Percentiles rank a stretch among this genome's conserved stretches.
These are phyloP conservation scores for Brachyhypopomus occidentalis DNA, from an alignment of 2,113 vertebrate species.

Conservation along the genomic window DNA sequence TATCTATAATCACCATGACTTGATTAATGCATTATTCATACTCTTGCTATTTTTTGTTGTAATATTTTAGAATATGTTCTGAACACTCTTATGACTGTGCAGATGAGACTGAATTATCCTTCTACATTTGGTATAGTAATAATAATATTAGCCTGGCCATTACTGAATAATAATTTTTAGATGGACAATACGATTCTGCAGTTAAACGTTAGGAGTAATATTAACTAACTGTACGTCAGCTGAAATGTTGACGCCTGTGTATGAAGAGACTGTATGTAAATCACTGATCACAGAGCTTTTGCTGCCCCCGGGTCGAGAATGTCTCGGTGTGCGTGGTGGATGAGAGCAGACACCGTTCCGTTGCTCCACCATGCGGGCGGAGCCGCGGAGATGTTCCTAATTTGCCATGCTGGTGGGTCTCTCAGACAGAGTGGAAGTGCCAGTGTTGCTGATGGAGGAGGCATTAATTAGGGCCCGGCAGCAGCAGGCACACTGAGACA, in stretches of 20 bases:
- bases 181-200: too few species aligned
- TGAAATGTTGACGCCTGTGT: neutral
- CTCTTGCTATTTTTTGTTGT: neutral
- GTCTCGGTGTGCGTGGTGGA: slow-evolving; percentile 12
- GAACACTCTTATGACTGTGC: neutral
- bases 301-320: neutral
- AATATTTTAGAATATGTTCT: neutral
- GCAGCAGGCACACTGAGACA: slow-evolving; percentile 25
- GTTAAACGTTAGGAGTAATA: neutral
- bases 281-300: slow-evolving; percentile 1
- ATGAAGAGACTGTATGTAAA: slow-evolving; percentile 16
- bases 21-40: too few species aligned
- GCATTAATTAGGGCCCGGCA: slow-evolving; percentile 41
- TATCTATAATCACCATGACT: neutral
- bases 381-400: slow-evolving; percentile 24
- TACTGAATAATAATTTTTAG: too few species aligned
- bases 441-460: slow-evolving; percentile 27
- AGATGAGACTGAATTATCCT: neutral
- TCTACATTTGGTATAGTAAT: neutral
- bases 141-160: neutral
- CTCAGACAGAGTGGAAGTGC: slow-evolving; percentile 28
- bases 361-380: slow-evolving; percentile 18
- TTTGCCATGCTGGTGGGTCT: slow-evolving; percentile 15
- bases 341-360: slow-evolving; percentile 22
- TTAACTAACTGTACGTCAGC: neutral